Evolutionary conservation across 2,888 invertebrate genomes (phyloP).

Genomic region (Campoletis raptor): DNA sequence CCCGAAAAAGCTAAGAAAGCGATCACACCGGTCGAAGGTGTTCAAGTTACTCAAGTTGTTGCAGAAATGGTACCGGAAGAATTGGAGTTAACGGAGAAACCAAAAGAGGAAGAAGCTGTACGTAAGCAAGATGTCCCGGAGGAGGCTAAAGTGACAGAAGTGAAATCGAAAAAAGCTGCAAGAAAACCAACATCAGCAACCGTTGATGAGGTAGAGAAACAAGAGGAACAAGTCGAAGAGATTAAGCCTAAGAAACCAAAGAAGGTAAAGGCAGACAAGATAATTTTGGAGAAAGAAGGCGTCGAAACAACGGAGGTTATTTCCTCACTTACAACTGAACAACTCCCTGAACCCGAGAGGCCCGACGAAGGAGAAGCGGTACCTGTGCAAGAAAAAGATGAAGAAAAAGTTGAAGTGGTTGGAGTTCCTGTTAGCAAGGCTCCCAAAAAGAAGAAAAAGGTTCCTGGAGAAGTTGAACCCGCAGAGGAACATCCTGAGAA

Average conservation of each 20-base stretch:
- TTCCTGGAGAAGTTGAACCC: slow-evolving; percentile 77
- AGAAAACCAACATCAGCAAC: slow-evolving; percentile 61
- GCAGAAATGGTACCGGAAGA: slow-evolving; percentile 71
- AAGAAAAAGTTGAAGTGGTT: slow-evolving; percentile 77
- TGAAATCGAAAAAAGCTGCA: slow-evolving; percentile 71
- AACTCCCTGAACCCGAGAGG: slow-evolving; percentile 63
- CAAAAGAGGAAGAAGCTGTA: slow-evolving; percentile 69
- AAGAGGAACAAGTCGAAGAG: slow-evolving; percentile 67
- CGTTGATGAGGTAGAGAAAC: slow-evolving; percentile 45
- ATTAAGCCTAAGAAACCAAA: slow-evolving; percentile 72
- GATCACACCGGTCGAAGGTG: slow-evolving; percentile 67
- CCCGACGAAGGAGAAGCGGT: slow-evolving; percentile 65
- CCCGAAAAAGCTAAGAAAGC: slow-evolving; percentile 68
- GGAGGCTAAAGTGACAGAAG: slow-evolving; percentile 64
- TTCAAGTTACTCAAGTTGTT: slow-evolving; percentile 72
- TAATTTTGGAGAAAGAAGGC: slow-evolving; percentile 70
- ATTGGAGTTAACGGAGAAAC: slow-evolving; percentile 68
- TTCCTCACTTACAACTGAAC: slow-evolving; percentile 73
- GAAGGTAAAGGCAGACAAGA: slow-evolving; percentile 72
- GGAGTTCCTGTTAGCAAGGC: slow-evolving; percentile 78
- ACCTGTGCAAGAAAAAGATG: slow-evolving; percentile 73
- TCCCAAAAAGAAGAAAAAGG: slow-evolving; percentile 73
- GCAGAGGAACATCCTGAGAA: slow-evolving; percentile 79
- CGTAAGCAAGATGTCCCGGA: slow-evolving; percentile 70
- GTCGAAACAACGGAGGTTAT: slow-evolving; percentile 74